These are phyloP conservation scores for Atherinomorus stipes DNA, from an alignment of 2,113 vertebrate species.

Conservation along the genomic window DNA sequence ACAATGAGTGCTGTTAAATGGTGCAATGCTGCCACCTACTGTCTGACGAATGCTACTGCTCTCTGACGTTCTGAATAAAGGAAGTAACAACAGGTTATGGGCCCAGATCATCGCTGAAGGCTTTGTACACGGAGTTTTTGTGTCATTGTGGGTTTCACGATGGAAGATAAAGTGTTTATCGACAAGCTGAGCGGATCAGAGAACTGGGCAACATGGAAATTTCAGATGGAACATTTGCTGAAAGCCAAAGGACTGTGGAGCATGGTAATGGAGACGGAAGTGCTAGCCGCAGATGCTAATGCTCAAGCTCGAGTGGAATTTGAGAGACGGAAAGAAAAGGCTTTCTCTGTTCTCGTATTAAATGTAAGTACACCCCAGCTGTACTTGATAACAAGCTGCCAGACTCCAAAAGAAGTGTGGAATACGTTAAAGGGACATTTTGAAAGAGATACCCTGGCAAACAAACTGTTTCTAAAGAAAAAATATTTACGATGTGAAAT, in stretches of 20 bases:
- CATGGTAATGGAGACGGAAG: neutral
- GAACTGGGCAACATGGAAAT: neutral
- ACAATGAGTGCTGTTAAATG: too few relatives aligned
- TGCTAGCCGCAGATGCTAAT: neutral
- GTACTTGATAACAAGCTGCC: neutral
- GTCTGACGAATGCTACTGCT: too few relatives aligned
- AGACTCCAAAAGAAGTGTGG: neutral
- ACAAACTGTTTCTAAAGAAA: constrained; percentile 6
- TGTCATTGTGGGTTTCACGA: too few relatives aligned
- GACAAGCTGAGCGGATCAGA: too few relatives aligned
- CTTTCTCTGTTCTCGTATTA: neutral
- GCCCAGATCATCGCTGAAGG: too few relatives aligned
- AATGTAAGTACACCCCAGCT: constrained; percentile 4
- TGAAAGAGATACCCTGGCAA: constrained; percentile 2
- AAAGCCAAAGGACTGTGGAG: neutral
- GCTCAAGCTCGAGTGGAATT: neutral
- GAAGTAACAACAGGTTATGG: too few relatives aligned
- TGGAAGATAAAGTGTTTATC: too few relatives aligned
- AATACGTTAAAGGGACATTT: neutral
- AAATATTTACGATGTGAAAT: constrained; percentile 8
- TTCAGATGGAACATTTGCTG: neutral
- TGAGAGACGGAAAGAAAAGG: neutral
- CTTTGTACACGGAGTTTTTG: too few relatives aligned
- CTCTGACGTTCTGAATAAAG: too few relatives aligned
- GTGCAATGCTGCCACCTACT: too few relatives aligned